A percentile compares a stretch with the other conserved stretches of the same genome.
phyloP scores from a whole-genome alignment of 2,113 vertebrate genomes.

The Nycticorax nycticorax region DNA sequence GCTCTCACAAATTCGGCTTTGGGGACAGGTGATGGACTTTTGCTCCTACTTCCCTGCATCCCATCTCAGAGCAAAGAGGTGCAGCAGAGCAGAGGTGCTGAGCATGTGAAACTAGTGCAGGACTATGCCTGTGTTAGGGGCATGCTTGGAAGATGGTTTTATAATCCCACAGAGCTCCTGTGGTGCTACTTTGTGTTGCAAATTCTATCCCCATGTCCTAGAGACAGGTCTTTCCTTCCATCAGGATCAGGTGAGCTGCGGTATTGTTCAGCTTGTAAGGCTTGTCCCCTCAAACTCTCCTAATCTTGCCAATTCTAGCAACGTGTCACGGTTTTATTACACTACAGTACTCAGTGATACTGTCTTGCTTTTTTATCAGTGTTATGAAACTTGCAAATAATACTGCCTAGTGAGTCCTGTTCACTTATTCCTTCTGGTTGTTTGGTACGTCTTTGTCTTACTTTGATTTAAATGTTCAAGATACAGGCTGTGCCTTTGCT shows the following conservation, averaged over 20 bases:
- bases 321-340: not conserved
- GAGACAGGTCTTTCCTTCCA: not conserved
- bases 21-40: not conserved
- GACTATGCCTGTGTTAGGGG: not conserved
- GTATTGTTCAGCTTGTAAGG: not conserved
- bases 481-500: not conserved
- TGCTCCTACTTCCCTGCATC: not conserved
- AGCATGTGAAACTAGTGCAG: not conserved
- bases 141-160: not conserved
- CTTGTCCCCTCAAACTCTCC: not conserved
- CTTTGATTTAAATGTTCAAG: not conserved
- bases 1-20: not conserved
- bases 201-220: not conserved
- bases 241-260: not conserved
- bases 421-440: not conserved
- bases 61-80: not conserved
- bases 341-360: not conserved
- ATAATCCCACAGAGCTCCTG: not conserved
- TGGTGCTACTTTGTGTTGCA: not conserved
- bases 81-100: not conserved
- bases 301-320: not conserved
- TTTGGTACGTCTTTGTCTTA: not conserved
- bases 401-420: not conserved
- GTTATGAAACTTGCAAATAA: not conserved
- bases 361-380: not conserved